Evolutionary conservation across 2,888 invertebrate species (phyloP).

Genomic region (Ganaspis brasiliensis): DNA sequence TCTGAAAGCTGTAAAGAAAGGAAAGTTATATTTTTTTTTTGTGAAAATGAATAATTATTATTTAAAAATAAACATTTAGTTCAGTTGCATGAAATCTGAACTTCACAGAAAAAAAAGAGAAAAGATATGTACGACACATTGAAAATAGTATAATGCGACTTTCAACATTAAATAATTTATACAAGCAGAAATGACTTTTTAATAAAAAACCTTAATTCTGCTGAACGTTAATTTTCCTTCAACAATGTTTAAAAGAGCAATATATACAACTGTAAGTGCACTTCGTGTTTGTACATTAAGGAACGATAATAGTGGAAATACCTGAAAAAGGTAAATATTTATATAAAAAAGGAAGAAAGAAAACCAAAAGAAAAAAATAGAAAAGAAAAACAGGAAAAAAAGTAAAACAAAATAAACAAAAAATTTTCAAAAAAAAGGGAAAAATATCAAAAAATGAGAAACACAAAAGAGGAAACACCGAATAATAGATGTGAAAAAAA

Average conservation of each 20-base stretch:
- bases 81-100: neutral
- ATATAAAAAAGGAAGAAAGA: neutral
- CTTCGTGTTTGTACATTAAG: conserved; percentile 76
- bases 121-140: neutral
- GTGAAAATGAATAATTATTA: neutral
- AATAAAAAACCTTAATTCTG: conserved; percentile 75
- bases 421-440: neutral
- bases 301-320: conserved; percentile 76
- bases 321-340: conserved; percentile 69
- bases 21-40: conserved; percentile 20
- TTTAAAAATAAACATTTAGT: neutral
- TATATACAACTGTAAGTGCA: conserved; percentile 72
- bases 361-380: neutral
- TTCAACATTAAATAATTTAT: neutral
- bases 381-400: neutral
- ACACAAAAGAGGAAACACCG: too few relatives aligned
- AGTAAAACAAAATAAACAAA: too few relatives aligned
- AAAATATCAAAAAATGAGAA: neutral
- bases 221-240: conserved; percentile 71
- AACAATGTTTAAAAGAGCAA: conserved; percentile 72
- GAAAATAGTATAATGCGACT: neutral
- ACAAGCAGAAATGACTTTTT: neutral
- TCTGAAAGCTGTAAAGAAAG: conserved; percentile 19
- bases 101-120: neutral
- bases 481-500: conserved; percentile 7